These are phyloP conservation scores for Helarctos malayanus DNA, from an alignment of 2,797 vertebrate genomes.

Conservation along the genomic window DNA sequence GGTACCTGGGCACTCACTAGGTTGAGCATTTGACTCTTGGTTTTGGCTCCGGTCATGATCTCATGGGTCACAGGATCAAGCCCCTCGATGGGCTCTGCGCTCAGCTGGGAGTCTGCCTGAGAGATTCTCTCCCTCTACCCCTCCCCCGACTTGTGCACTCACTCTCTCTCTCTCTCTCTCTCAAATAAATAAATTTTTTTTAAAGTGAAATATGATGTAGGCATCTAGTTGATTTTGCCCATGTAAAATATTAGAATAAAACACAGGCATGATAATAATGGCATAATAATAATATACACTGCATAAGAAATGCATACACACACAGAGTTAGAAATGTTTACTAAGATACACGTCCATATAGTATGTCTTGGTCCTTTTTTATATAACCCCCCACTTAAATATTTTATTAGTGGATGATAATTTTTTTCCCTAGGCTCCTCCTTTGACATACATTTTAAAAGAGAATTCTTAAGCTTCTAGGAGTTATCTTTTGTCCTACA, in stretches of 20 bases:
- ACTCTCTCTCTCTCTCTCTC: neutral
- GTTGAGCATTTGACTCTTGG: neutral
- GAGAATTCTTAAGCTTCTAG: constrained; percentile 69
- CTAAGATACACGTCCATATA: neutral
- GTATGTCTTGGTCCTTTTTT: constrained; percentile 42
- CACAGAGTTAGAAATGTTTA: neutral
- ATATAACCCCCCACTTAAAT: constrained; percentile 45
- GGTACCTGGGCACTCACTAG: neutral
- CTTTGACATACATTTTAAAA: constrained; percentile 67
- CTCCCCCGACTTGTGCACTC: neutral
- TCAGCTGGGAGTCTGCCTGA: neutral
- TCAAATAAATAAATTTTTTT: neutral
- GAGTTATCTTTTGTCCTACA: constrained; percentile 75
- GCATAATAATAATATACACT: neutral
- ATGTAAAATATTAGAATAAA: neutral
- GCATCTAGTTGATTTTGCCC: neutral
- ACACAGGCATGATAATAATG: neutral
- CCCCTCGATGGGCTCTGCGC: neutral
- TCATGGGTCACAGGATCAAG: neutral
- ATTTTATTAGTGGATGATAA: constrained; percentile 18
- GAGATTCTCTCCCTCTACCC: neutral
- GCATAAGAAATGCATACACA: neutral
- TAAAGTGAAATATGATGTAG: neutral
- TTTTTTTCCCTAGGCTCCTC: constrained; percentile 57
- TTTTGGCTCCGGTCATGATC: neutral